Evolutionary conservation across 2,888 invertebrate species (phyloP).

Genomic region (Eilema sororculum): DNA sequence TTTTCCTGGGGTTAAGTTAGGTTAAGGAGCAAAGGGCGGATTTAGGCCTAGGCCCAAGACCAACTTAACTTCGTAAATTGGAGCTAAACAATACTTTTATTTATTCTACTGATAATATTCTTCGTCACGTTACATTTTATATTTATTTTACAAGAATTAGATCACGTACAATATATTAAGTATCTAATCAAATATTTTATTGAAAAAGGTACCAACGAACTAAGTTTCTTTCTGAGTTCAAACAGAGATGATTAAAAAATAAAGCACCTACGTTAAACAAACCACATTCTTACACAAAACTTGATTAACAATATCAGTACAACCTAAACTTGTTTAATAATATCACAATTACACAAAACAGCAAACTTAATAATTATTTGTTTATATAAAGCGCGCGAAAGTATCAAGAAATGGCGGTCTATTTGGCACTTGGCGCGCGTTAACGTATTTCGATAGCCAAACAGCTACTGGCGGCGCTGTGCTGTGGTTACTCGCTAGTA

Average conservation of each 20-base stretch:
- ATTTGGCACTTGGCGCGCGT: constrained; percentile 34
- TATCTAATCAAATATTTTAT: too few species aligned
- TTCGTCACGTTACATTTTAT: not conserved
- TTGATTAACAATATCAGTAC: constrained; percentile 5
- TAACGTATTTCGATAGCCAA: constrained; percentile 45
- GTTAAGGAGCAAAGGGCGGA: not conserved
- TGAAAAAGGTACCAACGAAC: not conserved
- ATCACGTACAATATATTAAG: not conserved
- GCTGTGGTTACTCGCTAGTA: too few species aligned
- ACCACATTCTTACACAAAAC: constrained; percentile 6
- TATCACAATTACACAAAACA: constrained; percentile 3
- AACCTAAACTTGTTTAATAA: too few species aligned
- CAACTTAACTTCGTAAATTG: not conserved
- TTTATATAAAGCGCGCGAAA: constrained; percentile 24
- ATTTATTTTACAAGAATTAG: not conserved
- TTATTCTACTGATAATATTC: not conserved
- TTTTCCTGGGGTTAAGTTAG: not conserved
- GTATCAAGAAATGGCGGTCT: constrained; percentile 11
- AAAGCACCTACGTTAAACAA: constrained; percentile 5
- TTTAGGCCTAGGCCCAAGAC: not conserved
- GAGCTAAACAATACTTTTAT: not conserved
- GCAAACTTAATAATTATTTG: not conserved
- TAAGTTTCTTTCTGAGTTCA: not conserved
- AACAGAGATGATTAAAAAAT: not conserved
- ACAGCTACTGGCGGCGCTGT: constrained; percentile 41